Evolutionary conservation across 2,888 invertebrate species (phyloP), one percentile per base, ranked within the genome.

Genomic region (Pollenia labialis): DNA sequence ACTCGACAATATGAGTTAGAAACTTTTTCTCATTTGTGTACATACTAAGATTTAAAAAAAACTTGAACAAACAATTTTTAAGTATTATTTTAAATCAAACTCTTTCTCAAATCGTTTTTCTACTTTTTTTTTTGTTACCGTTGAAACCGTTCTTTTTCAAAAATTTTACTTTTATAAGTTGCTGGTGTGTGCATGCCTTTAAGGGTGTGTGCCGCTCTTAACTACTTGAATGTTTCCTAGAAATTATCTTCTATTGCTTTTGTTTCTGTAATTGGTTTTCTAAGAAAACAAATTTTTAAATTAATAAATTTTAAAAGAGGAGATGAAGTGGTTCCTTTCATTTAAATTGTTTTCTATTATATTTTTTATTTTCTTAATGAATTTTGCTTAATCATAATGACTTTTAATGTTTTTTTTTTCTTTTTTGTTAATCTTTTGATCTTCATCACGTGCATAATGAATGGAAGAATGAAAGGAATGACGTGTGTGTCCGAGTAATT

Each of bases 311-410:
- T 42, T 14, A 6, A 8, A 48, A 74, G 6, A 40, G 1, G 16
- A 32, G 60, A 44, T 11, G 32, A 58, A 60, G 50, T 32, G 50
- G 48, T 72, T 60, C 12, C 74, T n/a, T 56, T 48, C 48, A 64
- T 72, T 11, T n/a, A 64, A 18, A 32, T 18, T 23, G 14, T 48
- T 4, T 2, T 7, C n/a, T 42, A 32, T 50, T 75, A 7, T 58
- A 58, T 42, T 46, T 11, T 18, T 18, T n/a, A n/a, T n/a, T 42
- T n/a, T 62, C 32, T 54, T 16, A 52, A 40, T 50, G 50, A 68
- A 68, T 66, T 77, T 68, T 48, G 77, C 58, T 54, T 44, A 58
- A 58, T 69, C 79, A 79, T 50, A 58, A 16, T 60, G 60, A 69
- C 69, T 40, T 79, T 62, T n/a, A 9, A 60, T n/a, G 16, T 42